phyloP scores from a whole-genome alignment of 2,888 invertebrate genomes.

The Melieria omissa region DNA sequence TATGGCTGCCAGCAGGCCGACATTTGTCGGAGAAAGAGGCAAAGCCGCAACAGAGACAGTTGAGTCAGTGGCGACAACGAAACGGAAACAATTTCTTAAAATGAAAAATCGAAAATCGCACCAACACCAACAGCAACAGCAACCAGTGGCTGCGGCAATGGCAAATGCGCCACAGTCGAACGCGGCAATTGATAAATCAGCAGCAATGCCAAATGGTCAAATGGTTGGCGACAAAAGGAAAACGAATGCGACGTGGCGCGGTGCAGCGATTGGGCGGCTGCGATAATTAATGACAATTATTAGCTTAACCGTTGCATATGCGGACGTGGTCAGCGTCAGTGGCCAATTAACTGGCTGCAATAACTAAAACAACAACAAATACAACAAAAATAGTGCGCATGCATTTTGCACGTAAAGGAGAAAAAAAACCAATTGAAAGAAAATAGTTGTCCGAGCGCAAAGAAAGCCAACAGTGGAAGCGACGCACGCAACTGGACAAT shows the following conservation, averaged over 20 bases:
- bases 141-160: slow-evolving; percentile 13
- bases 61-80: slow-evolving; percentile 11
- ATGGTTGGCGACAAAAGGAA: neutral
- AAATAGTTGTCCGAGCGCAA: neutral
- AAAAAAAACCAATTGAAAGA: neutral
- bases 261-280: slow-evolving; percentile 58
- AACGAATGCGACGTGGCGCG: neutral
- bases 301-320: slow-evolving; percentile 31
- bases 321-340: slow-evolving; percentile 15
- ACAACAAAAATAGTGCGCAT: neutral
- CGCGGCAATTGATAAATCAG: slow-evolving; percentile 31
- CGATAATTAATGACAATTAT: slow-evolving; percentile 59
- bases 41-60: neutral
- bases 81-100: slow-evolving; percentile 34
- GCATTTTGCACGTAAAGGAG: neutral
- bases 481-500: no score
- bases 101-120: slow-evolving; percentile 28
- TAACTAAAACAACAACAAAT: neutral
- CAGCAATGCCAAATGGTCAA: slow-evolving; percentile 9
- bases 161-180: slow-evolving; percentile 10
- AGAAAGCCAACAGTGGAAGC: neutral
- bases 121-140: slow-evolving; percentile 3
- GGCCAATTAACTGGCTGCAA: slow-evolving; percentile 17
- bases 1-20: slow-evolving; percentile 1
- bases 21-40: neutral